phyloP scores from a whole-genome alignment of 2,888 invertebrate species.

The Lasioglossum oenotherae region DNA sequence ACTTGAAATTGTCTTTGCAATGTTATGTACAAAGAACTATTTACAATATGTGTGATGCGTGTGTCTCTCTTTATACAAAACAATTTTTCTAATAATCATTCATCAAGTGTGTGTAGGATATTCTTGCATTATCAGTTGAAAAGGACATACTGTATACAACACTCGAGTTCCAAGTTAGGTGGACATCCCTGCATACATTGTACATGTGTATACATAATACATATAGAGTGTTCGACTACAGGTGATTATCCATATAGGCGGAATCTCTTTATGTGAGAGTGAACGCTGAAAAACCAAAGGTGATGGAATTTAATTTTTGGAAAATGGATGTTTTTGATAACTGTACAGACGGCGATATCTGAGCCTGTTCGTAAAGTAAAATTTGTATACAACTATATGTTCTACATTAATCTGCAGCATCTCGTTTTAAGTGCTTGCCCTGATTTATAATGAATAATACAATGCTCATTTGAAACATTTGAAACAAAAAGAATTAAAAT shows the following conservation, averaged over 20 bases:
- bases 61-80: not conserved
- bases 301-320: not conserved
- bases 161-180: not conserved
- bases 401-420: not conserved
- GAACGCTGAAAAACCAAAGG: not conserved
- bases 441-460: not conserved
- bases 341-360: not conserved
- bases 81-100: not conserved
- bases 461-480: not conserved
- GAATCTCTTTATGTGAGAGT: not conserved
- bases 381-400: not conserved
- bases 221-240: not conserved
- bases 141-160: not conserved
- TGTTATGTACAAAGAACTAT: not conserved
- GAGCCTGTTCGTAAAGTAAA: not conserved
- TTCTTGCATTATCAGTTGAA: not conserved
- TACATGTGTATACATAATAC: not conserved
- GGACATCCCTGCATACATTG: not conserved
- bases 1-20: not conserved
- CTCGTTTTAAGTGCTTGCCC: not conserved
- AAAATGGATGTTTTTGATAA: not conserved
- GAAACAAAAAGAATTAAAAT: not conserved
- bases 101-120: not conserved
- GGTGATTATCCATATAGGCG: not conserved
- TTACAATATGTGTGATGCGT: not conserved